A percentile compares a stretch with the other conserved stretches of the same genome.
These are phyloP conservation scores for Smutsia gigantea DNA, from an alignment of 2,797 vertebrate species.

Conservation along the genomic window DNA sequence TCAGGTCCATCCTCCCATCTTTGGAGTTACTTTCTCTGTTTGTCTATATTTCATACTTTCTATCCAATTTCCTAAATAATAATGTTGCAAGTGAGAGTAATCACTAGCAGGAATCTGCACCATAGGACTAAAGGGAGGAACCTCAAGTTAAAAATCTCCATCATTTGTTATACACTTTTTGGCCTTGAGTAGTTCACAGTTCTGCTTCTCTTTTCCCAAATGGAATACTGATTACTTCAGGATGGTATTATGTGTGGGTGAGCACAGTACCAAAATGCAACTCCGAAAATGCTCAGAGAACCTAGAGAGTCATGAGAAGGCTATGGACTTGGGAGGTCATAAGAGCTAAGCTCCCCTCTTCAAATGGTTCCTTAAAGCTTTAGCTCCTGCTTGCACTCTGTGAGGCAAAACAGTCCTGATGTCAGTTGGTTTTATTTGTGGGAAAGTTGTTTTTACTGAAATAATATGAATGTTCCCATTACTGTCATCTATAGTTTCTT, in stretches of 20 bases:
- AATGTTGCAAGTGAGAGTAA: neutral
- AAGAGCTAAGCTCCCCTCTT: neutral
- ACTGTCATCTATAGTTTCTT: neutral
- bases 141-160: neutral
- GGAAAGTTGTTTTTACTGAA: neutral
- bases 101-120: slow-evolving; percentile 17
- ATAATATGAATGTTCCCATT: neutral
- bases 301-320: neutral
- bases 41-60: neutral
- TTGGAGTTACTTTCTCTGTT: neutral
- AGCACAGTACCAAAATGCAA: neutral
- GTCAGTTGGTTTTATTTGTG: neutral
- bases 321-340: neutral
- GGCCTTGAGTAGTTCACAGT: neutral
- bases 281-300: neutral
- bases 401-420: neutral
- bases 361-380: neutral
- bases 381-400: neutral
- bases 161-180: neutral
- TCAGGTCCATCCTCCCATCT: slow-evolving; percentile 8
- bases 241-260: neutral
- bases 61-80: neutral
- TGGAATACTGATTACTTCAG: neutral
- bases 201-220: neutral
- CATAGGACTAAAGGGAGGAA: neutral